Percentiles rank a stretch among this genome's conserved stretches.
Conservation (phyloP, 2,888 invertebrate species). For the Tinea semifulvella region DNA sequence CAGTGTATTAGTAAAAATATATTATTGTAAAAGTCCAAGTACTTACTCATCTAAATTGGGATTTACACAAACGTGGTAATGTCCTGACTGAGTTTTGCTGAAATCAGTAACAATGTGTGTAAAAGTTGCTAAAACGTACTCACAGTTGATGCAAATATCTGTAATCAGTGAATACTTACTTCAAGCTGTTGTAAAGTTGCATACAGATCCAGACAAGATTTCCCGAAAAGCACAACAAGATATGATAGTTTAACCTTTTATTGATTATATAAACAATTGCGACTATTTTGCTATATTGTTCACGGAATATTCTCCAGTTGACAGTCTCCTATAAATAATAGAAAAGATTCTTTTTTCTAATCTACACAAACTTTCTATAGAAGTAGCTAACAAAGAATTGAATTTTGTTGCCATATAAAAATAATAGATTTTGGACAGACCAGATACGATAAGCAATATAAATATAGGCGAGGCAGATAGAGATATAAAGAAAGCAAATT, state of each 20-base stretch:
- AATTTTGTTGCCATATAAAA: too few species aligned
- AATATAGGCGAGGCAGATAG: too few species aligned
- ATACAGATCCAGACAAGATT: constrained; percentile 76
- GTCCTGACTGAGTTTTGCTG: constrained; percentile 31
- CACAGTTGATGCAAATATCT: too few species aligned
- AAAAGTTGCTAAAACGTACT: too few species aligned
- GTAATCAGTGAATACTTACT: constrained; percentile 51
- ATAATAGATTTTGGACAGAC: too few species aligned
- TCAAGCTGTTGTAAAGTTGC: constrained; percentile 71
- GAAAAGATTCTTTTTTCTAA: too few species aligned
- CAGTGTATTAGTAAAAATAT: neutral
- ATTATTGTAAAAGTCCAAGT: constrained; percentile 16
- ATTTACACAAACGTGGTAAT: constrained; percentile 26
- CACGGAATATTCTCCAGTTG: constrained; percentile 67
- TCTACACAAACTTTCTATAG: too few species aligned
- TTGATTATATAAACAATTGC: constrained; percentile 66
- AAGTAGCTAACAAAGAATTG: too few species aligned
- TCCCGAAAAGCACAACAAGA: constrained; percentile 69
- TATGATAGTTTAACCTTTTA: constrained; percentile 64
- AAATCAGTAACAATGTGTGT: constrained; percentile 16
- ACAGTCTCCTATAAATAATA: constrained; percentile 52
- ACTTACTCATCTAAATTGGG: constrained; percentile 21
- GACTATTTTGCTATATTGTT: constrained; percentile 67
- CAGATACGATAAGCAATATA: too few species aligned
- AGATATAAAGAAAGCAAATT: too few species aligned